Conservation (phyloP, 2,888 invertebrate species). For the Nezara viridula region DNA sequence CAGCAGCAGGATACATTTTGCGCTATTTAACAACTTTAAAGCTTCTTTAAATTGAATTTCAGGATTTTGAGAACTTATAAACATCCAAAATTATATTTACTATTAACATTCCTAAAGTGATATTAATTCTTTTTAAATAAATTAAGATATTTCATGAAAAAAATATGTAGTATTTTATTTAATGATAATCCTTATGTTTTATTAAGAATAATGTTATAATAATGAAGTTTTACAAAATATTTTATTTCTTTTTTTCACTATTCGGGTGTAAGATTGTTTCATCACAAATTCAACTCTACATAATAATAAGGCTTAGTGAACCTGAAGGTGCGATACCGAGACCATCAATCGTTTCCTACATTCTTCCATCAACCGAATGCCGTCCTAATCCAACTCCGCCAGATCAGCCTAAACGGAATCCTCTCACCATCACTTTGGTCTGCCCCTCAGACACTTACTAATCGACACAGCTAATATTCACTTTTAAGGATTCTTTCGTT, state of each 20-base stretch:
- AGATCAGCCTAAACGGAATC: too few species aligned
- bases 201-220: not conserved
- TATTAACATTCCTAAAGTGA: conserved; percentile 23
- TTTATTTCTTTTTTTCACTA: not conserved
- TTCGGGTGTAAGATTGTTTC: not conserved
- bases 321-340: too few species aligned
- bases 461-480: too few species aligned
- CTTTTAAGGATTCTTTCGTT: too few species aligned
- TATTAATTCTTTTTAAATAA: conserved; percentile 35
- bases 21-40: conserved; percentile 36
- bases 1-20: not conserved
- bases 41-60: conserved; percentile 29
- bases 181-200: not conserved
- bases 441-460: too few species aligned
- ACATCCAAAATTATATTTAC: not conserved
- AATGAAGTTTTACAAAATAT: not conserved
- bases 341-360: too few species aligned
- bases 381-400: too few species aligned
- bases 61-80: not conserved
- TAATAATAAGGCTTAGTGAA: too few species aligned
- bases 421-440: too few species aligned
- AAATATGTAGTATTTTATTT: not conserved
- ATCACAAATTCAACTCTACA: not conserved
- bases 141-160: not conserved
- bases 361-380: too few species aligned